Base-by-base conservation (phyloP, 2,797 vertebrate genomes). In the Enoplosus armatus region DNA sequence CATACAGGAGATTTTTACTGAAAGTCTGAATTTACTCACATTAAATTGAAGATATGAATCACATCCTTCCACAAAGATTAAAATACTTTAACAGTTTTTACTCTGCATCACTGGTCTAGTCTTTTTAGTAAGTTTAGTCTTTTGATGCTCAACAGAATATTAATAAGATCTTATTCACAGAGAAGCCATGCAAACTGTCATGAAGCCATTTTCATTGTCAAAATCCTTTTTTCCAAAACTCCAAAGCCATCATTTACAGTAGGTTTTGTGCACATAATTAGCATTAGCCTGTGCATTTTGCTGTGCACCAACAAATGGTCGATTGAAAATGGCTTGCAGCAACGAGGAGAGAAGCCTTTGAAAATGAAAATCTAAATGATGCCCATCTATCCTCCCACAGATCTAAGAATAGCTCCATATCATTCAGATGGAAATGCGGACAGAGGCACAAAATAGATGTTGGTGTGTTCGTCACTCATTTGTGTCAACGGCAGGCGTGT, bases 381-480 rank as follows among this genome's bases (percentile, higher is more conserved):
- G 91, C 91, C 90, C 87, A 90, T 93, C 90, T 87, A 90, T 90
- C 92, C 92, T 84, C 92, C 93, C 92, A 92, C 93, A 87, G 87
- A 78, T 85, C 93, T 87, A 91, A 91, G 90, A 93, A 94, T 93
- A 94, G 90, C 87, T 75, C 67, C 59, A 70, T 86, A 92, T 89
- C 91, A 92, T 93, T 94, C 90, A 93, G 83, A 94, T 94, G 91
- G 89, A 93, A 93, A 94, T 94, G 88, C 71, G 78, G 85, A 87
- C 89, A 89, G 77, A 87, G 82, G 77, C 80, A 86, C 87, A 87
- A 84, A 92, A 92, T 83, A 85, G 82, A 90, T 51, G 80, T 55
- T 61, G 83, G 73, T 72, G 79, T 83, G 85, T 85, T 90, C 54
- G 55, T 91, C 89, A 88, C 75, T 92, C 84, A 68, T 86, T 67